Evolutionary conservation across 2,888 invertebrate species (phyloP), one percentile per base, ranked within the genome.

Genomic region (Eustalomyia histrio): DNA sequence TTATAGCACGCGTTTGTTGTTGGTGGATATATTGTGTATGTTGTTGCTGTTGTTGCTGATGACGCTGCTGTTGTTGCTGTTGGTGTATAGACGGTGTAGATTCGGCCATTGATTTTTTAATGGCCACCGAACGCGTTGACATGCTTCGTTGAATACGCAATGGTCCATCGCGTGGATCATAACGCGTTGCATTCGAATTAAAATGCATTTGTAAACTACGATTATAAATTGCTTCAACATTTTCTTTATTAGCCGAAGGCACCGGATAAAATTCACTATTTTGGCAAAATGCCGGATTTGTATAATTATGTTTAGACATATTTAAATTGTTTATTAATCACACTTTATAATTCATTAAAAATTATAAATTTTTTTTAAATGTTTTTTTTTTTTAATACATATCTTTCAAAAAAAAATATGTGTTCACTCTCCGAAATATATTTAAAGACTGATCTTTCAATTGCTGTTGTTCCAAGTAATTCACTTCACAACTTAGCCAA

Each of bases 271-370:
- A 94, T 87, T 96, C 95, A 87, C 95, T 95, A 90, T 95, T 94
- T 33, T 94, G 93, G 87, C 95, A 95, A 87, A 96, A 96, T 0
- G 95, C 95, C 69, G 95, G 95, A 88, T 96, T 96, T 7, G 94
- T 94, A 86, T 96, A 96, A 85, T 94, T 90, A 78, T 91, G 90
- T 71, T 87, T 87, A 24, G 90, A 90, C 90, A 91, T 91, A 39
- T 24, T 71, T 24, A 6, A 14, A 55, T 21, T 24, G 35, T 47
- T 55, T 10, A 55, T 17, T 61, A 10, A 35, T 14, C 43, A 2
- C 61, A 67, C 65, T 76, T 8, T 14, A 18, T 2, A 2, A 21
- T 29, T 33, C 61, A 78, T 72, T 33, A 29, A 65, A 29, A 21
- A 35, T 10, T 55, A 8, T n/a, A n/a, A n/a, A n/a, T n/a, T n/a